Base-by-base conservation (phyloP, 1,140 invertebrate genomes). In the Pseudomyrmex sp. region DNA sequence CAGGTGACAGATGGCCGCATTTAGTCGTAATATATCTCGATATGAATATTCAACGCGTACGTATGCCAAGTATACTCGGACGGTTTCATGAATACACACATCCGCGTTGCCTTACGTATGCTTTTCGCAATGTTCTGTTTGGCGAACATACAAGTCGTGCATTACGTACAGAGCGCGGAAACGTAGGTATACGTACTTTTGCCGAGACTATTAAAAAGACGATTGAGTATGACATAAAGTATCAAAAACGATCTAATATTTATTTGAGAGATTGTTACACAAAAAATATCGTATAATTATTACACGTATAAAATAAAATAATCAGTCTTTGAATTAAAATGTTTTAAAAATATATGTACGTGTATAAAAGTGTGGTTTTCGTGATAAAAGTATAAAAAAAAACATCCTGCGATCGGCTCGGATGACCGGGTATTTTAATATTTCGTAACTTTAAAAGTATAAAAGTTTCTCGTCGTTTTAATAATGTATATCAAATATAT, bases 31-130 rank as follows among this genome's bases (percentile, higher is more conserved):
- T 35, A 89, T 84, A 72, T 74, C 73, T 56, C 54, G n/a, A 73
- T 85, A 89, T 90, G 88, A 90, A 91, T 89, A 91, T 91, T 89
- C 79, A 86, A 65, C 35, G 87, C 74, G 54, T 86, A 63, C 83
- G 77, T 48, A 20, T 63, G 73, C 23, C n/a, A 75, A 44, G 58
- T 63, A 63, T 62, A 62, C 20, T 23, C 23, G 15, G 20, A 62
- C 23, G 2, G 13, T 50, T 50, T 75, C 73, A 18, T 12, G 2
- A 62, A 23, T 63, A 61, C 15, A 70, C 20, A 80, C 5, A 10
- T 56, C 23, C 13, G 20, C n/a, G 10, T 20, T 23, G 13, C 9
- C 1, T 35, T 63, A 35, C 58, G 35, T 26, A 7, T 50, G 59
- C 23, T 75, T 65, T 76, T 76, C 61, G n/a, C 46, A 54, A 76